phyloP scores from a whole-genome alignment of 2,113 vertebrate genomes.

The Aptenodytes patagonicus region DNA sequence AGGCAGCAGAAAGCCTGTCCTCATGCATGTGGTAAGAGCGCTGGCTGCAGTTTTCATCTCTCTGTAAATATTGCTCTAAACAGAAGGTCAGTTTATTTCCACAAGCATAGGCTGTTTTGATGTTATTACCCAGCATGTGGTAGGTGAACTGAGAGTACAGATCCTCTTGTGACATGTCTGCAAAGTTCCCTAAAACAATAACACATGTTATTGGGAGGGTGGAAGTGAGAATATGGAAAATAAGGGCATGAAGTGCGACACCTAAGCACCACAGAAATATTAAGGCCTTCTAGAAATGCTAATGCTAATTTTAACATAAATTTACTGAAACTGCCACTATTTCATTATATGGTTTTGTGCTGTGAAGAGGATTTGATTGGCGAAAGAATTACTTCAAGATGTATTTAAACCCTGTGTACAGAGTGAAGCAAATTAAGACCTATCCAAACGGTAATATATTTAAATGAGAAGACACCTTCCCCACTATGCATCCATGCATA shows the following conservation, averaged over 20 bases:
- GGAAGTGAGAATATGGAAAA: background rate
- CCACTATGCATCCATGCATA: background rate
- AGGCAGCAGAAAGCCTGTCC: background rate
- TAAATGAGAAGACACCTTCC: background rate
- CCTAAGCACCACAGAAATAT: slow-evolving; percentile 3
- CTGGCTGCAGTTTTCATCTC: background rate
- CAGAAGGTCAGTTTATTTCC: background rate
- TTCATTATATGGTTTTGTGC: background rate
- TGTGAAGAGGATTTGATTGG: background rate
- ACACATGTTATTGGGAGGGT: background rate
- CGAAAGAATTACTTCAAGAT: background rate
- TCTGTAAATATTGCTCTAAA: background rate
- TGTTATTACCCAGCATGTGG: background rate
- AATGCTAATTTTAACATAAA: background rate
- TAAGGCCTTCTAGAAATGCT: slow-evolving; percentile 33
- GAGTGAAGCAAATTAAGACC: background rate
- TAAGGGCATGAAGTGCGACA: background rate
- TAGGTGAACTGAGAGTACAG: background rate
- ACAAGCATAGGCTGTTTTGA: background rate
- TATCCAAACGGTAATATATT: background rate
- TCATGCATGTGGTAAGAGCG: rapidly evolving
- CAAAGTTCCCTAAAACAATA: slow-evolving; percentile 46
- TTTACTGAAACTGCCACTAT: background rate
- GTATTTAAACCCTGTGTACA: background rate
- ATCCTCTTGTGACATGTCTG: background rate